Conservation (phyloP, 2,888 invertebrate species). For the Dynastes hyllus region DNA sequence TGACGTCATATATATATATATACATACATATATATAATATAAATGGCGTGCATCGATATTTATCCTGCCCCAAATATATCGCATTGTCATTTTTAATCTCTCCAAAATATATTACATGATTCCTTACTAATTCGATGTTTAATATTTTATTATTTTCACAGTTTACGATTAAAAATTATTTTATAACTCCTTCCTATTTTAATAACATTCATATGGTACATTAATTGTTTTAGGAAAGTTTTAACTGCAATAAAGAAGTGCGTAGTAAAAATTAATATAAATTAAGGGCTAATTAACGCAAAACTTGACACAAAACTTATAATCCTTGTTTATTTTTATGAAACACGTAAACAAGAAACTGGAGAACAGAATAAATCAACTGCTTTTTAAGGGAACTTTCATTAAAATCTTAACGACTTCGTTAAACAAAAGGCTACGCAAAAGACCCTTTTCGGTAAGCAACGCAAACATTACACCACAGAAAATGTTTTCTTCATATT, state of each 20-base stretch:
- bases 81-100: no score
- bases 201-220: neutral
- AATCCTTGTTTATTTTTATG: slow-evolving; percentile 40
- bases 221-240: slow-evolving; percentile 6
- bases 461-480: slow-evolving; percentile 40
- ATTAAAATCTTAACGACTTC: slow-evolving; percentile 45
- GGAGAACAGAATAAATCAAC: slow-evolving; percentile 40
- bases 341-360: slow-evolving; percentile 31
- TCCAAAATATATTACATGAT: no score
- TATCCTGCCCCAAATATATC: no score
- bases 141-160: no score
- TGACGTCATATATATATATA: no score
- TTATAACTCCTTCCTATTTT: neutral
- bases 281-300: slow-evolving; percentile 29
- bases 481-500: slow-evolving; percentile 31
- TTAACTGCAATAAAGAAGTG: neutral
- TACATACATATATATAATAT: no score
- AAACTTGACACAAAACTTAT: slow-evolving; percentile 29
- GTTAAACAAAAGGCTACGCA: slow-evolving; percentile 43
- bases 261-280: slow-evolving; percentile 10
- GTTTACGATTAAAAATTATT: neutral
- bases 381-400: slow-evolving; percentile 41
- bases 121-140: no score
- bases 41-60: no score
- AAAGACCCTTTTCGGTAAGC: slow-evolving; percentile 34